Base-by-base conservation (phyloP, 2,797 vertebrate species). In the Fundulus diaphanus region DNA sequence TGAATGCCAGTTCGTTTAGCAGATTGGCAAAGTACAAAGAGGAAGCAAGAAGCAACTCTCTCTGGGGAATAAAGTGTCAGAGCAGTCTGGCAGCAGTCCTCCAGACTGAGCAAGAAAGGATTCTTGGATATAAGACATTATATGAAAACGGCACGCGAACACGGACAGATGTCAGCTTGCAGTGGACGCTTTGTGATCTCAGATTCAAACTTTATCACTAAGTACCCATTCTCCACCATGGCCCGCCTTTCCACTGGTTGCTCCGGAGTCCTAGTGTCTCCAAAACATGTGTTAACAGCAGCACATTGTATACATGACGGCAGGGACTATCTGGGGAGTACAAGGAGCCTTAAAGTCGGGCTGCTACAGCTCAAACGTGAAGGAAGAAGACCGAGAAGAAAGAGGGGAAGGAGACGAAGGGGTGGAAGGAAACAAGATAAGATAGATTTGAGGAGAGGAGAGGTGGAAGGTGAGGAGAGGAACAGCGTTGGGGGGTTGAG, bases 41-140 rank as follows among this genome's bases (percentile, higher is more conserved):
- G 1, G 22, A 8, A 54, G 68, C 16, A 46, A 67, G 31, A 1
- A 1, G 15, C 20, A 44, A 69, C 52, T 54, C 4, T 0, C 86
- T 91, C 7, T 98, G 97, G 81, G 97, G 97, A 72, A 97, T 97
- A 1, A 96, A 97, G 84, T 97, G 96, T 85, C 97, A 97, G 85
- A 93, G 89, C 20, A 83, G 83, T 12, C 75, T 94, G 9, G 95
- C 95, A 0, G 68, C 85, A 27, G 87, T 95, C 49, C 94, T 91
- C 79, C 89, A 90, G 63, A 82, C 85, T 7, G 95, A 97, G 44
- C 90, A 96, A 84, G 97, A 98, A 84, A 92, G 94, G 46, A 87
- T 95, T 54, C 94, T 98, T 69, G 97, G 97, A 42, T 98, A 96
- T 2, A 97, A 99, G 91, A 98, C 97, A 0, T 20, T 97, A 85